Conservation (phyloP, 2,797 vertebrate species). For the Rhinogobio ventralis region DNA sequence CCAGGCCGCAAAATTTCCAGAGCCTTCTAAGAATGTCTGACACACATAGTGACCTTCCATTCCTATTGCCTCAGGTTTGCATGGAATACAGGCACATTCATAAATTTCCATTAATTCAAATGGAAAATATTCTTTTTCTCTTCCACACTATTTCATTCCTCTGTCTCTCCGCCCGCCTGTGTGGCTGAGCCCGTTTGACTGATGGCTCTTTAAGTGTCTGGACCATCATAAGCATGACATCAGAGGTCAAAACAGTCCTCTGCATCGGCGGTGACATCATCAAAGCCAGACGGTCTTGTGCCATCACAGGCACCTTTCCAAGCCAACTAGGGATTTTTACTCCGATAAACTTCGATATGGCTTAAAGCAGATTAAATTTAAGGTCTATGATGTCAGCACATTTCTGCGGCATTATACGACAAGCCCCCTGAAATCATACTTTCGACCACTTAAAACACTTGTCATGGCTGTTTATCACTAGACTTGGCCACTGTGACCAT, state of each 20-base stretch:
- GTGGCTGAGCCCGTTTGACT: slow-evolving; percentile 36
- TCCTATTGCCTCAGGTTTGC: slow-evolving; percentile 42
- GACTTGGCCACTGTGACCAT: slow-evolving; percentile 33
- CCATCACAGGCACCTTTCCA: slow-evolving; percentile 39
- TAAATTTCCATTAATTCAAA: slow-evolving; percentile 43
- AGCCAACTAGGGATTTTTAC: slow-evolving; percentile 41
- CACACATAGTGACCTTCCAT: slow-evolving; percentile 49
- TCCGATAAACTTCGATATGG: slow-evolving; percentile 40
- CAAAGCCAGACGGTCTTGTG: slow-evolving; percentile 33
- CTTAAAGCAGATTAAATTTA: slow-evolving; percentile 34
- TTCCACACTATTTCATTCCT: slow-evolving; percentile 47
- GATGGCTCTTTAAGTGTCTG: slow-evolving; percentile 39
- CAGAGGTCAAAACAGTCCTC: slow-evolving; percentile 42
- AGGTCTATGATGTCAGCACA: slow-evolving; percentile 43
- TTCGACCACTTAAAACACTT: slow-evolving; percentile 47
- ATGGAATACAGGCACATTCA: slow-evolving; percentile 46
- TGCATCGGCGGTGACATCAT: slow-evolving; percentile 39
- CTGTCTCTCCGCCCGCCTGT: slow-evolving; percentile 38
- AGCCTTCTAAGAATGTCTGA: slow-evolving; percentile 51
- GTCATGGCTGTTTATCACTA: slow-evolving; percentile 44
- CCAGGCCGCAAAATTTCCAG: slow-evolving; percentile 51
- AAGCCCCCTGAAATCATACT: slow-evolving; percentile 34
- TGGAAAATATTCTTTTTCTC: slow-evolving; percentile 49
- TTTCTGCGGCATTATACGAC: slow-evolving; percentile 34
- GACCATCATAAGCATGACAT: slow-evolving; percentile 40